Evolutionary conservation across 1,140 invertebrate genomes (phyloP), one percentile per base, ranked within the genome.

Genomic region (Dinothrombium tinctorium): DNA sequence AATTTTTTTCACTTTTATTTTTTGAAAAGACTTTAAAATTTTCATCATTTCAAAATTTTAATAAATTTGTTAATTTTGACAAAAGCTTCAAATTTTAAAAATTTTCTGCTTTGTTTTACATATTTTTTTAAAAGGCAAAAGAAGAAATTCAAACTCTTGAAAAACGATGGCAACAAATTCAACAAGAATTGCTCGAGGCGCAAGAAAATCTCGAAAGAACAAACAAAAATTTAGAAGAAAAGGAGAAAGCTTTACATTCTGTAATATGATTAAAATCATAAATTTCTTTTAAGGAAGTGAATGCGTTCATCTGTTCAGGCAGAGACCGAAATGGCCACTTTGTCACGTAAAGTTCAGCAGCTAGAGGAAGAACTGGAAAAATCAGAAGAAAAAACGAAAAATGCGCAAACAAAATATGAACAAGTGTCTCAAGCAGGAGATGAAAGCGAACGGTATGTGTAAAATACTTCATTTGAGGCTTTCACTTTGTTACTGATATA

Each of bases 131-230:
- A 9, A 6, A 87, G 81, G 74, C 81, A 47, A 87, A 96, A 66
- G 90, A 96, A 63, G 89, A 96, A 60, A 81, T 89, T 43, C 76
- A 83, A 54, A 73, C 80, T 51, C 71, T 96, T 42, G 87, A 96
- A 63, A 98, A 98, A 69, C 96, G 96, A 71, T 94, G 94, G 72
- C 84, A 94, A 65, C 81, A 82, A 54, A 83, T 95, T 63, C 89
- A 98, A 64, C 94, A 95, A 62, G 90, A 98, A 52, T 75, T 95
- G 49, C 90, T 96, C 63, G 79, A 84, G 61, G 89, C 82, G 49
- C 87, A 95, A 61, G 89, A 96, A 63, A 74, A 74, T 38, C 73
- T 95, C 40, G 77, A 78, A 63, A 74, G 82, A 59, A 87, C 90
- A 58, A 89, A 83, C 60, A 72, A 71, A 57, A 90, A 95, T 62